Conservation (phyloP, 2,113 vertebrate species). For the Myocastor coypus region DNA sequence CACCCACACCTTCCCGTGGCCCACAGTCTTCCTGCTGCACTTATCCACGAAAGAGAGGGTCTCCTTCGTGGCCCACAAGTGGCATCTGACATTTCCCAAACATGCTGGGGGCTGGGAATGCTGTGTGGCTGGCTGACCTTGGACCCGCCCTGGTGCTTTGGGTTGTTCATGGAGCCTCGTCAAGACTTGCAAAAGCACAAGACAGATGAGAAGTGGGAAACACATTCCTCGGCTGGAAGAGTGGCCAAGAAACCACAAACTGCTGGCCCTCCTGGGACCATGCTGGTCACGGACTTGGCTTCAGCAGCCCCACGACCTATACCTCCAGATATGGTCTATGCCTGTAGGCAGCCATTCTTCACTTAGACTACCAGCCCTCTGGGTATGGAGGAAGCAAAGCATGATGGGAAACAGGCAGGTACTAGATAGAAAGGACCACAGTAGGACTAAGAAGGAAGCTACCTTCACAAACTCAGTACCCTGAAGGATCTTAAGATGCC, state of each 20-base stretch:
- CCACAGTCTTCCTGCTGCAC: rapidly evolving
- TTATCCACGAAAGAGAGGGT: neutral
- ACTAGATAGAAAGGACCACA: neutral
- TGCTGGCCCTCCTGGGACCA: slow-evolving; percentile 79
- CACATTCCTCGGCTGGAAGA: slow-evolving; percentile 85
- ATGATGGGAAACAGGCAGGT: neutral
- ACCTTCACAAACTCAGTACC: neutral
- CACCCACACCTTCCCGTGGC: neutral
- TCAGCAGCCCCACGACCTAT: slow-evolving; percentile 82
- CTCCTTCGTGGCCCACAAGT: neutral
- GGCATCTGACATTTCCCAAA: neutral
- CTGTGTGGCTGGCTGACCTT: slow-evolving; percentile 68
- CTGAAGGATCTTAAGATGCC: neutral
- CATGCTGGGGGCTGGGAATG: neutral
- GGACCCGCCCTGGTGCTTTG: slow-evolving; percentile 80
- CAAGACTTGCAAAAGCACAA: slow-evolving; percentile 80
- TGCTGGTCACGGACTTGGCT: slow-evolving; percentile 84
- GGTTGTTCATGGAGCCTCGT: slow-evolving; percentile 80
- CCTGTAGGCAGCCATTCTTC: slow-evolving; percentile 47
- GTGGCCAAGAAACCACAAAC: slow-evolving; percentile 84
- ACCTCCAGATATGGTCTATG: slow-evolving; percentile 75
- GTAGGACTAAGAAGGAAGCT: neutral
- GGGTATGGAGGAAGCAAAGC: slow-evolving; percentile 32
- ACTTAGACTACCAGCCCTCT: slow-evolving; percentile 64
- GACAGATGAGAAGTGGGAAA: slow-evolving; percentile 83